phyloP scores from a whole-genome alignment of 2,797 vertebrate genomes.

The Neosalanx taihuensis region DNA sequence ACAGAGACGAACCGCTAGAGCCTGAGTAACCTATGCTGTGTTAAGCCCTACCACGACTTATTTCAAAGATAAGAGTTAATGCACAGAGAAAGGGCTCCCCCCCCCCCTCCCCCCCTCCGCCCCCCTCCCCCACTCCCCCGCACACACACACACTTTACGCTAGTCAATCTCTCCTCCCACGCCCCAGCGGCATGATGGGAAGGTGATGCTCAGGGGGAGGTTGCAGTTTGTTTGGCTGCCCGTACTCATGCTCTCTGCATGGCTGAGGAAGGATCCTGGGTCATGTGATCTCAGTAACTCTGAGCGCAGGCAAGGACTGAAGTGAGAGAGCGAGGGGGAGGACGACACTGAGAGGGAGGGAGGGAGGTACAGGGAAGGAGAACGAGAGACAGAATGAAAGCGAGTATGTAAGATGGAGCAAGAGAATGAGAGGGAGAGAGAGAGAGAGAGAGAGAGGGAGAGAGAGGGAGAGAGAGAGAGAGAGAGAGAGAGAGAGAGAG shows the following conservation, averaged over 20 bases:
- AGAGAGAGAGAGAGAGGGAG: not conserved
- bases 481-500: not conserved
- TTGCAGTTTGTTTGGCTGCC: slow-evolving; percentile 23
- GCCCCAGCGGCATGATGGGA: not conserved
- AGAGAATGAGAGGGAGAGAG: slow-evolving; percentile 10
- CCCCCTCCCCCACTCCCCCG: no score
- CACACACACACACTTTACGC: not conserved
- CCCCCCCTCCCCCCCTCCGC: not conserved
- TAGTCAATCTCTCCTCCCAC: slow-evolving; percentile 9
- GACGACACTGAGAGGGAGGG: slow-evolving; percentile 12
- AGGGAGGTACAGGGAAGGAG: not conserved
- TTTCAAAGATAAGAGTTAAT: slow-evolving; percentile 30
- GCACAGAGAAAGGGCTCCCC: slow-evolving; percentile 8
- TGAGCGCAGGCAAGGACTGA: slow-evolving; percentile 1
- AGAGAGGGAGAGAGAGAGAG: slow-evolving; percentile 3
- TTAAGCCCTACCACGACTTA: slow-evolving; percentile 22
- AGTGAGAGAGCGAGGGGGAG: not conserved
- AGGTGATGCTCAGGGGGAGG: slow-evolving; percentile 3
- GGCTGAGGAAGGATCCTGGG: slow-evolving; percentile 31
- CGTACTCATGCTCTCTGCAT: slow-evolving; percentile 19
- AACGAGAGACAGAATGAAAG: not conserved
- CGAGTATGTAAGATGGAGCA: not conserved
- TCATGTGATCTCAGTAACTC: slow-evolving; percentile 32
- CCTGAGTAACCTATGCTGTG: slow-evolving; percentile 4
- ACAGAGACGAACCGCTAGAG: slow-evolving; percentile 3